phyloP scores from a whole-genome alignment of 2,797 vertebrate genomes.

The Euphonia xanthogaster region DNA sequence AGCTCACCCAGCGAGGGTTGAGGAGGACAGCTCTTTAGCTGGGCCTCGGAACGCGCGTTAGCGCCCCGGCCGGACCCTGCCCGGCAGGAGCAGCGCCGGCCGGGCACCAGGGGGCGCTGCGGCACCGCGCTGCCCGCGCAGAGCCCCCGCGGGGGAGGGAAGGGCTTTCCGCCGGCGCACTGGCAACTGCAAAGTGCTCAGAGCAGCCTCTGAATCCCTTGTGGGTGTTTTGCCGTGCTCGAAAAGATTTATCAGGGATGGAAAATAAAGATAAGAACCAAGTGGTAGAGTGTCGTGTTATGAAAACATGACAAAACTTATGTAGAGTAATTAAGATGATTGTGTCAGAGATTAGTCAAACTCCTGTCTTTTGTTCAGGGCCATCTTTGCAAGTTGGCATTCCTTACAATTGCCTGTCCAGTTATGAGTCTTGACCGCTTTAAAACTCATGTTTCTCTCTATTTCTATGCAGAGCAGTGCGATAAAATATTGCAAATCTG shows the following conservation, averaged over 20 bases:
- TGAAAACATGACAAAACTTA: neutral
- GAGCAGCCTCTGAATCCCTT: rapidly evolving
- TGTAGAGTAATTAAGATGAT: neutral
- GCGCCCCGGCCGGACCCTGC: neutral
- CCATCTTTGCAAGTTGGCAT: neutral
- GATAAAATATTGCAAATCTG: neutral
- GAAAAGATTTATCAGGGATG: rapidly evolving
- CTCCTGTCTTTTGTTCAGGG: neutral
- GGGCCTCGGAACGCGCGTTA: neutral
- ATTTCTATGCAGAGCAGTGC: neutral
- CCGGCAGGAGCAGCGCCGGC: neutral
- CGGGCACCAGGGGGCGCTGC: slow-evolving; percentile 64
- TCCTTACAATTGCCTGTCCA: neutral
- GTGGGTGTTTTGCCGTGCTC: rapidly evolving
- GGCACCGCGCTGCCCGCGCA: neutral
- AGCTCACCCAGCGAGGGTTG: neutral
- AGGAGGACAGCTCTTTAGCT: neutral
- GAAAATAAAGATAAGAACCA: neutral
- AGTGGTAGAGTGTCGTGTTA: neutral
- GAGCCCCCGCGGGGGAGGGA: rapidly evolving
- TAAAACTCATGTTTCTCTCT: neutral
- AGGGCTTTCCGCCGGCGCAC: neutral
- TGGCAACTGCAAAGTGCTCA: rapidly evolving
- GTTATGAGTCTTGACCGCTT: neutral
- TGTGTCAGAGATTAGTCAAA: neutral